These are phyloP conservation scores for Amorpha juglandis DNA, from an alignment of 2,888 invertebrate genomes.

Conservation along the genomic window DNA sequence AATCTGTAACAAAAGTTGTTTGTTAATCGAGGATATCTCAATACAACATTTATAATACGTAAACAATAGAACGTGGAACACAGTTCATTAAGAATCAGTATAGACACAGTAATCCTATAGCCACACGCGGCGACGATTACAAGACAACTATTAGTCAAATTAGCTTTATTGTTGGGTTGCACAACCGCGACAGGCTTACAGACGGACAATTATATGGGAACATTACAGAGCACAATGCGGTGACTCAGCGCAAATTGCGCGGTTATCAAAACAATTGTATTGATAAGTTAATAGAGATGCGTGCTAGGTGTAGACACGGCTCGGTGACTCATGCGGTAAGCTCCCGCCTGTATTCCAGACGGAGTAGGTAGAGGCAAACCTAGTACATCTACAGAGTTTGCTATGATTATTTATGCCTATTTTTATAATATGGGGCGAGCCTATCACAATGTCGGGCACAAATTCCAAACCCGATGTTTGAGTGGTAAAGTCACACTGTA, in stretches of 20 bases:
- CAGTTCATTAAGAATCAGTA: conserved; percentile 64
- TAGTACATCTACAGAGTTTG: too few relatives aligned
- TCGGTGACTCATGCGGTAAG: background rate
- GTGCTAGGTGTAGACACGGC: conserved; percentile 65
- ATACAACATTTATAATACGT: conserved; percentile 19
- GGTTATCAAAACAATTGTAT: conserved; percentile 84
- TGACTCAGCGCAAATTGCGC: conserved; percentile 81
- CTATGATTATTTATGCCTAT: too few relatives aligned
- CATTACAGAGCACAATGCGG: conserved; percentile 73
- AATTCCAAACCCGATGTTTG: too few relatives aligned
- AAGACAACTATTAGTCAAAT: conserved; percentile 84
- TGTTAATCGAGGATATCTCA: conserved; percentile 36
- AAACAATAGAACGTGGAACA: conserved; percentile 76
- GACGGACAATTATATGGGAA: conserved; percentile 76
- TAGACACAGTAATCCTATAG: conserved; percentile 75
- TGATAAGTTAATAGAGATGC: conserved; percentile 83
- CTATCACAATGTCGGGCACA: too few relatives aligned
- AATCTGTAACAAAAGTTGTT: conserved; percentile 12
- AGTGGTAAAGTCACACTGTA: too few relatives aligned
- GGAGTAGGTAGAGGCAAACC: too few relatives aligned
- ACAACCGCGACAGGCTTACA: conserved; percentile 79
- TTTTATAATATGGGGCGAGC: too few relatives aligned
- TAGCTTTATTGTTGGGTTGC: conserved; percentile 82
- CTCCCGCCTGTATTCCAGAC: background rate
- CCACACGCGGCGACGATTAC: conserved; percentile 83